Base-by-base conservation (phyloP, 2,888 invertebrate genomes). In the Helicoverpa assulta region DNA sequence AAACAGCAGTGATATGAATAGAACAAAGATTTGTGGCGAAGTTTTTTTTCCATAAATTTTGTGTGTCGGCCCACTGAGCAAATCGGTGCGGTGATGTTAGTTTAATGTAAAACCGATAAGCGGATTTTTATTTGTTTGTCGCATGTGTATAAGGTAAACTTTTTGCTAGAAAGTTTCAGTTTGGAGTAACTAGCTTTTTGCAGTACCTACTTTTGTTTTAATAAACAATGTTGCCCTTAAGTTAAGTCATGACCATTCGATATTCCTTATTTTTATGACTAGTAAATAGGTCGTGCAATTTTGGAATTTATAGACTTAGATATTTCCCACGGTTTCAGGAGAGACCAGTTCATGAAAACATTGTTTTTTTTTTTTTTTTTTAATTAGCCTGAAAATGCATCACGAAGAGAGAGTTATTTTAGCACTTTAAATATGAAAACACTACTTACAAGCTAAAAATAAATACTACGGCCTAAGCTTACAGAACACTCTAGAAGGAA, bases 31-130 rank as follows among this genome's bases (percentile, higher is more conserved):
- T 54, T 53, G 56, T 26, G 5, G 6, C 14, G 19, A 57, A 51
- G 43, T 51, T 53, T 62, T 60, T 2, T 50, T 65, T 47, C 61
- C 6, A 50, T 43, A 59, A 19, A 52, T 40, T 12, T 5, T 1
- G 59, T 14, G n/a, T 26, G 14, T 66, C 40, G 12, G 43, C 29
- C 54, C 21, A 59, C 12, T 29, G 8, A 56, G 67, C 61, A 40
- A 67, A 67, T 52, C 21, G 47, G n/a, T 73, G 51, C 21, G 47
- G n/a, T 73, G 58, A 75, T 73, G 51, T 67, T 55, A 67, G 74
- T 75, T 67, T 75, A 73, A 78, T 78, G 66, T 62, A 16, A 62
- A 73, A 56, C 73, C 78, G 61, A 73, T 75, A 73, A 78, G 62
- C 52, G 33, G 16, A 10, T 78, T 75, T 67, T 78, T 40, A 73